phyloP scores from a whole-genome alignment of 2,797 vertebrate genomes.

The Accipiter minullus region DNA sequence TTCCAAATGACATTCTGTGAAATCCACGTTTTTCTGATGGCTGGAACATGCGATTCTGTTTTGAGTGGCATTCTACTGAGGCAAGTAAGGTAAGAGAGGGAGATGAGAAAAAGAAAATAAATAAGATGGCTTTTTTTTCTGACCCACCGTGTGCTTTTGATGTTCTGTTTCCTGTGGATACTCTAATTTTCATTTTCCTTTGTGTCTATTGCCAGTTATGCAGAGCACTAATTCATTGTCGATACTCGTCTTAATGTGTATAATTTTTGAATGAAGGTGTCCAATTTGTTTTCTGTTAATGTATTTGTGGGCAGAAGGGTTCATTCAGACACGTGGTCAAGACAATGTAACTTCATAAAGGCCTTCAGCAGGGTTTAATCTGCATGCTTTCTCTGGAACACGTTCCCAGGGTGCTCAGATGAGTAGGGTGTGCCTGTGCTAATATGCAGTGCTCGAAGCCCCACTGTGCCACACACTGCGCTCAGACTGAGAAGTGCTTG shows the following conservation, averaged over 20 bases:
- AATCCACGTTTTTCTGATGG: accelerated
- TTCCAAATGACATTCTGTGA: neutral
- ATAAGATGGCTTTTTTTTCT: neutral
- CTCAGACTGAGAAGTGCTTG: neutral
- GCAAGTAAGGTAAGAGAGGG: neutral
- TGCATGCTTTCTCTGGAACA: neutral
- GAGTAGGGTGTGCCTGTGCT: neutral
- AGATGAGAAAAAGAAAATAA: neutral
- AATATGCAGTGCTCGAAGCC: accelerated
- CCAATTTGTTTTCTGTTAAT: neutral
- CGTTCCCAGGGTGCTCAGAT: accelerated
- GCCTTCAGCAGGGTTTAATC: neutral
- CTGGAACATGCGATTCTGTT: accelerated
- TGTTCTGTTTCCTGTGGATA: neutral
- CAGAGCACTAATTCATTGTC: neutral
- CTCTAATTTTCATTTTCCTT: neutral
- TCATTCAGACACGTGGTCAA: neutral
- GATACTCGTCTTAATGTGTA: neutral
- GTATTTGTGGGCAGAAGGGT: neutral
- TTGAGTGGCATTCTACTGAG: neutral
- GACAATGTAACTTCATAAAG: neutral
- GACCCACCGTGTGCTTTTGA: accelerated
- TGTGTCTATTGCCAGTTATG: neutral
- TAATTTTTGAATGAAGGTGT: neutral
- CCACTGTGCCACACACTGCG: accelerated